phyloP scores from a whole-genome alignment of 2,113 vertebrate genomes.

The Reinhardtius hippoglossoides region DNA sequence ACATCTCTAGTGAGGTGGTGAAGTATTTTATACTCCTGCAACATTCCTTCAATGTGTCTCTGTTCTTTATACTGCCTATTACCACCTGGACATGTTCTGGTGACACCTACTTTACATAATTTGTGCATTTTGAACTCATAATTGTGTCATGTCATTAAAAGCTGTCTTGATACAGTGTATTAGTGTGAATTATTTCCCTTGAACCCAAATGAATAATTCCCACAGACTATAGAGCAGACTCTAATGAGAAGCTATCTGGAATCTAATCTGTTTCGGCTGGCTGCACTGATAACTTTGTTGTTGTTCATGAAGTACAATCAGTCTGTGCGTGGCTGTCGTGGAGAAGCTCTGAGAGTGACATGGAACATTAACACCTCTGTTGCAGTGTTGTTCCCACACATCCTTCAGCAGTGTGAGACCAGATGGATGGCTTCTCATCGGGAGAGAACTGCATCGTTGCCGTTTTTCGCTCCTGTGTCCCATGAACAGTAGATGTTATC shows the following conservation, averaged over 20 bases:
- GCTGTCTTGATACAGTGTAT: conserved; percentile 1
- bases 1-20: not conserved
- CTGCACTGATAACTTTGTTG: conserved; percentile 39
- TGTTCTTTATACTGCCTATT: not conserved
- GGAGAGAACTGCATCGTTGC: conserved; percentile 26
- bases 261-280: conserved; percentile 28
- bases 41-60: not conserved
- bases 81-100: not conserved
- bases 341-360: conserved; percentile 63
- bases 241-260: conserved; percentile 14
- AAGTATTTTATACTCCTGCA: not conserved
- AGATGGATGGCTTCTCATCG: conserved; percentile 67
- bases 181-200: conserved; percentile 2
- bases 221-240: not conserved
- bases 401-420: conserved; percentile 69
- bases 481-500: conserved; percentile 30
- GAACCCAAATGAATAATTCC: conserved; percentile 7
- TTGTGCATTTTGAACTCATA: not conserved
- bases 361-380: conserved; percentile 73
- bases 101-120: not conserved
- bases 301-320: conserved; percentile 53
- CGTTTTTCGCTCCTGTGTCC: conserved; percentile 12
- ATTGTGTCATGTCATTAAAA: not conserved
- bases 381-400: conserved; percentile 67
- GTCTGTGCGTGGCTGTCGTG: conserved; percentile 44